Conservation (phyloP, 2,797 vertebrate genomes). For the Sebastes melanostomus region DNA sequence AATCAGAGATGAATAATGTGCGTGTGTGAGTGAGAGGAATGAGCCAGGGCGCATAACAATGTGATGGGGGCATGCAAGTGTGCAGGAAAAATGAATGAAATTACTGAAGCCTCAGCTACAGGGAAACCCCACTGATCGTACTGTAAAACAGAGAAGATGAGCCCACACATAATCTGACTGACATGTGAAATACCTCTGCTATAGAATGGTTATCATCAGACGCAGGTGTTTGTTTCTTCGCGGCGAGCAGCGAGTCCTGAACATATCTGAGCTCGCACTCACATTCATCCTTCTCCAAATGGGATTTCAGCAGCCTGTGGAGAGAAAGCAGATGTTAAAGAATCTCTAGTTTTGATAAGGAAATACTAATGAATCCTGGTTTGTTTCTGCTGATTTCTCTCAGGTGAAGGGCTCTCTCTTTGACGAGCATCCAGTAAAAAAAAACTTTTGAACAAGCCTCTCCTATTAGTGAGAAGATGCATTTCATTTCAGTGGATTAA, state of each 20-base stretch:
- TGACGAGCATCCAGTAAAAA: not conserved
- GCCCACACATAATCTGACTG: slow-evolving; percentile 46
- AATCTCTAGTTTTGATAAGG: not conserved
- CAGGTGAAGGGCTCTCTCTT: not conserved
- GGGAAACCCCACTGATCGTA: not conserved
- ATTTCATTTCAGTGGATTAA: not conserved
- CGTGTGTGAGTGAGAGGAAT: slow-evolving; percentile 11
- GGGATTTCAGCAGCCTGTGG: slow-evolving; percentile 86
- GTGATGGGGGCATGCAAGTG: not conserved
- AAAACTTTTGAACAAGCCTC: not conserved
- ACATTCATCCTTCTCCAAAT: slow-evolving; percentile 85
- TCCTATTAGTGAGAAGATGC: not conserved
- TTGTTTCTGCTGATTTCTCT: not conserved
- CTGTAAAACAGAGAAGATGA: slow-evolving; percentile 30
- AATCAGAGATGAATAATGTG: slow-evolving; percentile 58
- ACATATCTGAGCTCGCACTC: slow-evolving; percentile 86
- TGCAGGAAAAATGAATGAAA: slow-evolving; percentile 11
- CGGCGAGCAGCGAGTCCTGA: slow-evolving; percentile 62
- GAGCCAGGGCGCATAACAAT: not conserved
- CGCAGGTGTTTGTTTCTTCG: slow-evolving; percentile 75
- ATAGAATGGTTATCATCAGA: slow-evolving; percentile 59
- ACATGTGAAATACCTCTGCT: slow-evolving; percentile 78
- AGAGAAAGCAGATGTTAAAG: slow-evolving; percentile 7
- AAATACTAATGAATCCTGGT: not conserved
- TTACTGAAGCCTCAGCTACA: not conserved